Percentiles rank a stretch among this genome's conserved stretches.
Conservation (phyloP, 2,888 invertebrate species). For the Eueremaeus valkanovi region DNA sequence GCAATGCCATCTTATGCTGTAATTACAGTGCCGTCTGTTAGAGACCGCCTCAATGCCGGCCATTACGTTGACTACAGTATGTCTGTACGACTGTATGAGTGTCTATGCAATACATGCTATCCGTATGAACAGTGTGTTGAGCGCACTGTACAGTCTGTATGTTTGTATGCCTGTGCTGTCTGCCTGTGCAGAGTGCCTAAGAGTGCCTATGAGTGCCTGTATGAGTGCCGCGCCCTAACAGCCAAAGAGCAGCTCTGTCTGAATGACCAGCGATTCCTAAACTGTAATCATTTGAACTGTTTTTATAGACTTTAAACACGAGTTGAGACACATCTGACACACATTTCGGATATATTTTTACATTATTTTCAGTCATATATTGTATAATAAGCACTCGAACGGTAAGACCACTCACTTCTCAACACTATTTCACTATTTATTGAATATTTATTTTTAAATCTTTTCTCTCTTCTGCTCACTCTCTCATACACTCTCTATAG, state of each 20-base stretch:
- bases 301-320: not conserved
- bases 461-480: not conserved
- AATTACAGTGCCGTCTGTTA: not conserved
- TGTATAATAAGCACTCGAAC: not conserved
- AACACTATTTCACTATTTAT: not conserved
- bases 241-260: conserved; percentile 2
- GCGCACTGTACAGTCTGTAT: too few species aligned
- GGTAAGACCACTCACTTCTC: not conserved
- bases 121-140: too few species aligned
- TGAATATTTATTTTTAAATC: not conserved
- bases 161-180: too few species aligned
- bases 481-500: too few species aligned
- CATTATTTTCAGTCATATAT: not conserved
- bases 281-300: not conserved
- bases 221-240: not conserved
- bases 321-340: not conserved
- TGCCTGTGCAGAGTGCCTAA: not conserved
- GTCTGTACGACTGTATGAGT: not conserved
- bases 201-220: too few species aligned
- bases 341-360: not conserved
- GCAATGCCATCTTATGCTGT: too few species aligned
- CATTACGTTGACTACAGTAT: conserved; percentile 19
- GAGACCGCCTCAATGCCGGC: conserved; percentile 34
- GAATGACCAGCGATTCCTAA: not conserved
- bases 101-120: too few species aligned